Evolutionary conservation across 2,113 vertebrate genomes (phyloP).

Genomic region (Pholis gunnellus): DNA sequence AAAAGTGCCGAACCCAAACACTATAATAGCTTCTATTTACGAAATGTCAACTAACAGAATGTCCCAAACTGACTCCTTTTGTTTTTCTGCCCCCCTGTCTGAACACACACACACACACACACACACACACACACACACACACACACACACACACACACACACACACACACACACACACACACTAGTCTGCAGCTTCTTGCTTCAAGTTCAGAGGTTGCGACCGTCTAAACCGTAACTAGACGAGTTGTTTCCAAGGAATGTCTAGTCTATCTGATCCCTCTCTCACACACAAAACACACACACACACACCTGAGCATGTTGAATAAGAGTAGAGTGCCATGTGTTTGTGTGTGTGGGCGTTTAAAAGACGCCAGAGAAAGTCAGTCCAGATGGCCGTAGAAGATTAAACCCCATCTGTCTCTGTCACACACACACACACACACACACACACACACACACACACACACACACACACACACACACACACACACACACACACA

Average conservation of each 20-base stretch:
- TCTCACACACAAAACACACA: background rate
- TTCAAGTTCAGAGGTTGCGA: slow-evolving; percentile 34
- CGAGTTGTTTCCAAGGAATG: slow-evolving; percentile 37
- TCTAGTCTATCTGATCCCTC: slow-evolving; percentile 13
- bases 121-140: slow-evolving; percentile 10
- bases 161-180: background rate
- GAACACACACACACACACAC: background rate
- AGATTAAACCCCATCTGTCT: slow-evolving; percentile 84
- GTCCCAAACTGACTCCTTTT: background rate
- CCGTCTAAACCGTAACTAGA: background rate
- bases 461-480: background rate
- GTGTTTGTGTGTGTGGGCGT: slow-evolving; percentile 46
- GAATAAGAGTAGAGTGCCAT: slow-evolving; percentile 32
- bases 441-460: slow-evolving; percentile 13
- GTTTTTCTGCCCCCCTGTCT: slow-evolving; percentile 3
- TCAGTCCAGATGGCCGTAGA: slow-evolving; percentile 81
- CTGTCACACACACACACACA: slow-evolving; percentile 17
- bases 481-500: slow-evolving; percentile 13
- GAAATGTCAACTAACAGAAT: background rate
- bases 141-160: slow-evolving; percentile 2
- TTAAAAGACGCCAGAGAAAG: slow-evolving; percentile 76
- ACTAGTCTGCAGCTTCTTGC: background rate
- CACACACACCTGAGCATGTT: slow-evolving; percentile 56
- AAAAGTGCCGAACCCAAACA: slow-evolving; percentile 11
- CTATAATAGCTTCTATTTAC: slow-evolving; percentile 29